Conservation (phyloP, 2,888 invertebrate genomes). For the Gordius sp. region DNA sequence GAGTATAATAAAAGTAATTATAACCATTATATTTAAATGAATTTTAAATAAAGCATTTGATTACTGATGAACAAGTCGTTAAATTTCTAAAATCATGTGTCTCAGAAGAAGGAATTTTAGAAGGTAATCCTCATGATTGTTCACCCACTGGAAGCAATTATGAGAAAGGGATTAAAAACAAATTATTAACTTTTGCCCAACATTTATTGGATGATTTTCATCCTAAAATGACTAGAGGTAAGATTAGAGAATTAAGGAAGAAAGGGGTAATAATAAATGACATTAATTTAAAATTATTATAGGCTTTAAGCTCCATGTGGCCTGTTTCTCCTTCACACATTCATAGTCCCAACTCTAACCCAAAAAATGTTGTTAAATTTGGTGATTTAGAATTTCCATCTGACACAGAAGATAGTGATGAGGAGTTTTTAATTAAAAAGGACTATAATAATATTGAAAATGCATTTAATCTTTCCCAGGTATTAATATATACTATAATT, state of each 20-base stretch:
- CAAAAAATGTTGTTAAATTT: constrained; percentile 1
- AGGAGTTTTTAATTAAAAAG: neutral
- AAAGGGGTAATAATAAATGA: constrained; percentile 4
- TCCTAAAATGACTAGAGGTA: constrained; percentile 3
- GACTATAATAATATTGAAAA: neutral
- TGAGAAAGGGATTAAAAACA: neutral
- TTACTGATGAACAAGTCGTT: constrained; percentile 3
- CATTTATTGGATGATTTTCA: constrained; percentile 9
- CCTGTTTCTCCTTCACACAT: neutral
- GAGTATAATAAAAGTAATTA: neutral
- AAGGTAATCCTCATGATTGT: neutral
- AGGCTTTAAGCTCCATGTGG: constrained; percentile 7
- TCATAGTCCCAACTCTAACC: neutral
- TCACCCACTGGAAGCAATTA: neutral
- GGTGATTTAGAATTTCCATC: neutral
- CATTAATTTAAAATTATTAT: neutral
- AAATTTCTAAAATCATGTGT: constrained; percentile 3
- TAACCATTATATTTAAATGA: neutral
- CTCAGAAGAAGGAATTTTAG: neutral
- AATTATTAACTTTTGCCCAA: neutral
- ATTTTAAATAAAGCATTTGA: neutral
- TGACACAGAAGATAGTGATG: constrained; percentile 6
- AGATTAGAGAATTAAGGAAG: neutral
- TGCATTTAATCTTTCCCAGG: neutral
- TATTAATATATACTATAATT: neutral